Conservation (phyloP, 2,888 invertebrate species). For the Eumerus sabulonum region DNA sequence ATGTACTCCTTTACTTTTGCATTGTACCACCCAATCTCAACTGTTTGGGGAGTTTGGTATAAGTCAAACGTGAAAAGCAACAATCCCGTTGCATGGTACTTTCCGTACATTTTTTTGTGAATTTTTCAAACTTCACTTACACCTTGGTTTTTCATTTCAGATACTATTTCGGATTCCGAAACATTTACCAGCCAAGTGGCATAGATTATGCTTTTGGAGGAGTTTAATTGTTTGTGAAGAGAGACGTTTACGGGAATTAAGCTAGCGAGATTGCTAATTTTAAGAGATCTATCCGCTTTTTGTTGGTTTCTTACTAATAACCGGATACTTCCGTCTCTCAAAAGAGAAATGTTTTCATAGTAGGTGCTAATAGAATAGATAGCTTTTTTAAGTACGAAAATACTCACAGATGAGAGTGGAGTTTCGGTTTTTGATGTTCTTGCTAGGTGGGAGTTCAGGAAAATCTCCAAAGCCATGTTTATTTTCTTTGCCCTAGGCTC, state of each 20-base stretch:
- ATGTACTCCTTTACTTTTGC: constrained; percentile 43
- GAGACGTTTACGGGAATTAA: constrained; percentile 12
- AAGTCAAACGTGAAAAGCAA: constrained; percentile 36
- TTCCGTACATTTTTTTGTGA: not conserved
- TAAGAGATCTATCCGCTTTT: constrained; percentile 28
- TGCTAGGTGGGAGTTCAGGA: not conserved
- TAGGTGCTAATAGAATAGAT: constrained; percentile 17
- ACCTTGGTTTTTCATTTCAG: constrained; percentile 37
- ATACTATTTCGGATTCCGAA: constrained; percentile 38
- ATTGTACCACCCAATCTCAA: constrained; percentile 45
- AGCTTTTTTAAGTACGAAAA: constrained; percentile 30
- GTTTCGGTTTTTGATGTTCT: constrained; percentile 2
- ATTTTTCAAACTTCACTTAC: constrained; percentile 48
- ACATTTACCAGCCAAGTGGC: constrained; percentile 15
- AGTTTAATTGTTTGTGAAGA: constrained; percentile 38
- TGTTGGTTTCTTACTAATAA: constrained; percentile 25
- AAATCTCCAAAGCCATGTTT: constrained; percentile 5
- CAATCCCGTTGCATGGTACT: not conserved
- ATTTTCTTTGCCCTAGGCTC: constrained; percentile 16
- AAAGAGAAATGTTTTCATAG: constrained; percentile 9
- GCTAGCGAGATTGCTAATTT: constrained; percentile 6
- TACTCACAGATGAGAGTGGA: constrained; percentile 15
- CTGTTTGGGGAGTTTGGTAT: constrained; percentile 27
- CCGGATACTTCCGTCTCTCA: constrained; percentile 14
- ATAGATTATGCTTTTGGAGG: constrained; percentile 36